Conservation (phyloP, 2,113 vertebrate species). For the Callipepla squamata region DNA sequence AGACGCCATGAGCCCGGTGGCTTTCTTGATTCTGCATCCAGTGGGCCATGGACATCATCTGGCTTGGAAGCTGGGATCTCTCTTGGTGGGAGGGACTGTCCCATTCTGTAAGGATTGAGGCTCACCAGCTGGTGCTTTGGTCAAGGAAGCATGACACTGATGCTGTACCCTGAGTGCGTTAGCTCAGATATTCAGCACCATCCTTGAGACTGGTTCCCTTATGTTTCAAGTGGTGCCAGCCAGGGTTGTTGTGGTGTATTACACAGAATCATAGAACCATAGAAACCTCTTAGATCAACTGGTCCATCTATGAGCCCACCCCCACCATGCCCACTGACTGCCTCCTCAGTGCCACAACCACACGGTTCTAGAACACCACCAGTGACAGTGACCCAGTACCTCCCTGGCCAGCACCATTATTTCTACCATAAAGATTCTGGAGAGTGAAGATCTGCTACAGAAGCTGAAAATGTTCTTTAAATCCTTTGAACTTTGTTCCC, state of each 20-base stretch:
- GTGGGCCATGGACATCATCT: not conserved
- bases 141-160: accelerated
- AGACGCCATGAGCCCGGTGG: not conserved
- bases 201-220: not conserved
- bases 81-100: not conserved
- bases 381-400: too few relatives aligned
- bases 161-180: not conserved
- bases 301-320: too few relatives aligned
- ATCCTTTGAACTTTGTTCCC: not conserved
- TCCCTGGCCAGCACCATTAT: not conserved
- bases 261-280: too few relatives aligned
- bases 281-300: too few relatives aligned
- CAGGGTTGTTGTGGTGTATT: not conserved
- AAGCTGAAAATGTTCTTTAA: not conserved
- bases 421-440: not conserved
- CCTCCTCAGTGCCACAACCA: too few relatives aligned
- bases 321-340: too few relatives aligned
- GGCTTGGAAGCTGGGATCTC: not conserved
- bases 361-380: too few relatives aligned
- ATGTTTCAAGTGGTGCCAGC: not conserved
- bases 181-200: not conserved
- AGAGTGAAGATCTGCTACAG: not conserved
- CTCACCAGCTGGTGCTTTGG: not conserved
- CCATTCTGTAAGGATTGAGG: not conserved
- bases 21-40: not conserved